phyloP scores from a whole-genome alignment of 2,888 invertebrate species.

The Zygogramma bicolorata region DNA sequence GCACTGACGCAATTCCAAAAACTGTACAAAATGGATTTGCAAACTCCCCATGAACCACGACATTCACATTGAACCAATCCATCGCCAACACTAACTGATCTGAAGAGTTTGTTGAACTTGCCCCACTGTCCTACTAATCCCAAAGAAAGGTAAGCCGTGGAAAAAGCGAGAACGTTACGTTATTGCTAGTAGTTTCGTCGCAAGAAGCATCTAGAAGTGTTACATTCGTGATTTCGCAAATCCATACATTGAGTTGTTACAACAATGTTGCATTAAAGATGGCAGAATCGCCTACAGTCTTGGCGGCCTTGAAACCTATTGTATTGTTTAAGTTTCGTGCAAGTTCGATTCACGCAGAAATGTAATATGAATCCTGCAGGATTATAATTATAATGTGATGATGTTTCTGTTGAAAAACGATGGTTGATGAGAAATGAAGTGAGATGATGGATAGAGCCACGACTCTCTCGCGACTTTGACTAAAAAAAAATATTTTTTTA shows the following conservation, averaged over 20 bases:
- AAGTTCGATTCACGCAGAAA: too few species aligned
- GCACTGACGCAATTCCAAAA: background rate
- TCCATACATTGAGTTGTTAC: background rate
- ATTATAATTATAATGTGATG: too few species aligned
- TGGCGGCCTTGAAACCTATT: background rate
- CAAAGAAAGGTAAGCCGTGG: slow-evolving; percentile 61
- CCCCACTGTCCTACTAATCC: slow-evolving; percentile 66
- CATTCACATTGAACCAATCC: background rate
- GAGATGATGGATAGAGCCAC: too few species aligned
- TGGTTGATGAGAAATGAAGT: too few species aligned
- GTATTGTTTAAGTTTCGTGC: background rate
- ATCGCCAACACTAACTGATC: slow-evolving; percentile 44
- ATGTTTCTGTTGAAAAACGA: too few species aligned
- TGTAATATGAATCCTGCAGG: too few species aligned
- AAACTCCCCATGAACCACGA: background rate
- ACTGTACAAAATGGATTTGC: background rate
- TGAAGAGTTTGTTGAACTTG: slow-evolving; percentile 64
- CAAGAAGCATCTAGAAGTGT: slow-evolving; percentile 20
- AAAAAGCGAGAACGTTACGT: slow-evolving; percentile 53
- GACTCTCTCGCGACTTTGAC: too few species aligned
- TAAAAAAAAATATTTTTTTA: too few species aligned
- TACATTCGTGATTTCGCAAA: slow-evolving; percentile 1
- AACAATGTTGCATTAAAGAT: background rate
- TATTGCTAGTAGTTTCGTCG: slow-evolving; percentile 23
- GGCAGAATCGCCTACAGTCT: background rate